Evolutionary conservation across 2,888 invertebrate species (phyloP), one percentile per base, ranked within the genome.

Genomic region (Aporophyla lueneburgensis): DNA sequence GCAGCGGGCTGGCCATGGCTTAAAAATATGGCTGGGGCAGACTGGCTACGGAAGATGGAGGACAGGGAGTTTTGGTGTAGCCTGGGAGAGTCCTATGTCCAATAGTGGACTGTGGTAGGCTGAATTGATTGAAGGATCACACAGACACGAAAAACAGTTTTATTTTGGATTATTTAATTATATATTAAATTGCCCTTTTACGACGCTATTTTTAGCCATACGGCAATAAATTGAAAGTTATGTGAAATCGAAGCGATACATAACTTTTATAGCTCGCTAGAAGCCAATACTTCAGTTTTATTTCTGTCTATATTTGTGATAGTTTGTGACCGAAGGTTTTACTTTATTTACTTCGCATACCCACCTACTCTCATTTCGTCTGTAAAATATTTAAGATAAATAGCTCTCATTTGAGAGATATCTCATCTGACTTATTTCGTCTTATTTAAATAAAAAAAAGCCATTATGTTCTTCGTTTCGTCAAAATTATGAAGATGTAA

Each of bases 221-320:
- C 16, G 14, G 66, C 40, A 62, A 68, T 77, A 77, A 63, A 69
- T 56, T 43, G 7, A 24, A 16, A 19, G 51, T 69, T 77, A 77
- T 63, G 68, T 56, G 77, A 51, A 68, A 77, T 63, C 68, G 56
- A 77, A 63, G 19, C 56, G 27, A n/a, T 51, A 56, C 43, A 68
- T 56, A 69, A 63, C 14, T 62, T 54, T 76, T 76, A 76, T 61
- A 54, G 43, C n/a, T n/a, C n/a, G n/a, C n/a, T n/a, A n/a, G n/a
- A n/a, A n/a, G n/a, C n/a, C n/a, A n/a, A n/a, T n/a, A n/a, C 51
- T 59, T 59, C 21, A 24, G 12, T 33, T 62, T 76, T 49, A 74
- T 61, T 67, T 62, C 14, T 56, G 6, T 40, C 14, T 19, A 21
- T 27, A 40, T 24, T 65, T 65, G 51, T 63, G 27, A 5, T 43